Evolutionary conservation across 2,113 vertebrate genomes (phyloP), one percentile per base, ranked within the genome.

Genomic region (Antechinus flavipes): DNA sequence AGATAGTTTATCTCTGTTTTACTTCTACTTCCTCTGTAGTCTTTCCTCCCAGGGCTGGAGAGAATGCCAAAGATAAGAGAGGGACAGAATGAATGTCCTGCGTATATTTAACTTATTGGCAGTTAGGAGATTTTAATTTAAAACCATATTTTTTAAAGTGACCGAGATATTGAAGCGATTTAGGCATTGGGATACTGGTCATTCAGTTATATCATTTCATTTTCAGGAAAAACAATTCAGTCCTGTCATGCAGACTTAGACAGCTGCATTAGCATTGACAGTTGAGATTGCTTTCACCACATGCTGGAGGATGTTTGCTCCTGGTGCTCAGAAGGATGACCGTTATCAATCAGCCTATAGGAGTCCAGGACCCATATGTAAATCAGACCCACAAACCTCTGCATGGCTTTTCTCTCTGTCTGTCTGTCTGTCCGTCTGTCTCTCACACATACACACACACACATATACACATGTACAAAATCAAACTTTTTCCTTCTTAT

Each of bases 21-120:
- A 42, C 42, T 90, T 35, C 3, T 92, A 10, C 35, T 23, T 94
- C 46, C 92, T 47, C 19, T 42, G n/a, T 68, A 95, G 92, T 55
- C 47, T 27, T 5, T 55, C 52, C 93, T 50, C 58, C 90, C 11
- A 89, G n/a, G 94, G 56, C 52, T 96, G 94, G 50, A 35, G 27
- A 89, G 61, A 68, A 35, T 30, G 30, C 61, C 61, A 68, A 35
- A 68, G 61, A 76, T 19, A n/a, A 76, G 61, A 76, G 30, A 61
- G 56, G 55, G 10, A 11, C 30, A 30, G 27, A 30, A 6, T 22
- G 16, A 8, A 84, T 84, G 6, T 68, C 30, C 35, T 35, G 68
- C n/a, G 5, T 8, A 42, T 84, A 42, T 7, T 84, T 42, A n/a
- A 42, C 22, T 68, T 68, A 19, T 30, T 42, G 68, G 68, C n/a